Base-by-base conservation (phyloP, 1,140 invertebrate species). In the Proales similis region DNA sequence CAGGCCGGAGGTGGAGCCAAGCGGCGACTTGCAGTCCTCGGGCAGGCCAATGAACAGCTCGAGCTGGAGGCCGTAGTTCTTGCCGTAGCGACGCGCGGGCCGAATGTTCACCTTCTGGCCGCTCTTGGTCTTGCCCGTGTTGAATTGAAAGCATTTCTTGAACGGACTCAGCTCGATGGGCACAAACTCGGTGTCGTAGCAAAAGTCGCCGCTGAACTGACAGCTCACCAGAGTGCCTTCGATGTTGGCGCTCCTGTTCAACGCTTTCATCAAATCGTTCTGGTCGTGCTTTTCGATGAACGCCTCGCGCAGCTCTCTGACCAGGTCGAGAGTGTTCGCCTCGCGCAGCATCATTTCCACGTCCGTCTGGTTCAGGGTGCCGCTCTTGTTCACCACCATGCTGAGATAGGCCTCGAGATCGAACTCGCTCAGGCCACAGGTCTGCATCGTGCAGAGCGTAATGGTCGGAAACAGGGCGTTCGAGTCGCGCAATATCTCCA, bases 381-480 rank as follows among this genome's bases (percentile, higher is more conserved):
- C n/a, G n/a, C n/a, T n/a, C n/a, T n/a, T n/a, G n/a, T n/a, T n/a
- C n/a, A n/a, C n/a, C n/a, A n/a, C n/a, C n/a, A 33, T 27, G 32
- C 27, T 1, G 26, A 5, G 20, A 49, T 9, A 9, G 48, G 48
- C 9, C 5, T 30, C 12, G 26, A 57, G 19, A 27, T 57, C 51
- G 22, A 42, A 57, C 32, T 57, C 51, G 9, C 45, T 57, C 11
- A 57, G 20, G 45, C 9, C 33, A 38, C 49, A 53, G 14, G 42
- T 14, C 27, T 38, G 49, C 29, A 53, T n/a, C 24, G 24, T 53
- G 11, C 49, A 53, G 26, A 53, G 26, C n/a, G 49, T 27, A 14
- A 53, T 27, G 6, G 49, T 36, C 27, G 49, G 49, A 53, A 53
- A 53, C 19, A 11, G 3, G n/a, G 33, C 32, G 14, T 53, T 53